Base-by-base conservation (phyloP, 2,888 invertebrate genomes). In the Sussaba pulchella region DNA sequence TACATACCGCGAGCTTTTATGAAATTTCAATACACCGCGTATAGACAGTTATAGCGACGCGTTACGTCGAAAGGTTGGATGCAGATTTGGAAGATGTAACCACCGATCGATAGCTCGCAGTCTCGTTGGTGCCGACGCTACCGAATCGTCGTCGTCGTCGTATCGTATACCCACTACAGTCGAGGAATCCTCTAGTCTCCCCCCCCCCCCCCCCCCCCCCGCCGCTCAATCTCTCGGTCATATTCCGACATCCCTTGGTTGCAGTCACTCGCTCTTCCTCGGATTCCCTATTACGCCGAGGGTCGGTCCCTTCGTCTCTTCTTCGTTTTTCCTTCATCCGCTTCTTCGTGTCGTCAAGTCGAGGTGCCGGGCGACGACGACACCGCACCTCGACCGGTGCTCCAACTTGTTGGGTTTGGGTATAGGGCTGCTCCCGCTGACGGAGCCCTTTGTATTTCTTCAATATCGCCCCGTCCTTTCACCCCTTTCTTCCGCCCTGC, bases 231-330 rank as follows among this genome's bases (percentile, higher is more conserved):
- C 85, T 81, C 84, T 86, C 87, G 47, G 64, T 83, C 85, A 82
- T 31, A 31, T 88, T 86, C 85, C 85, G 81, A 84, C 83, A 84
- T 64, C 59, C 84, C 85, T 85, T 77, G 84, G 74, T 82, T 82
- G 85, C 84, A 86, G 84, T 93, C 93, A 92, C 93, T 92, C 93
- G 89, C 92, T 93, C 92, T 91, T 90, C 90, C 90, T 71, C 73
- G 47, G 59, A 73, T 73, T 73, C 76, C 50, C 52, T 57, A 9
- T 57, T n/a, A n/a, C n/a, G 47, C 47, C 31, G 64, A 26, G 70
- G 54, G 69, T n/a, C 52, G 52, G 61, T 70, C 64, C 52, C 64
- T 70, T 66, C 43, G 43, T 85, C 78, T 57, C 52, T 86, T 84
- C 86, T 83, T 24, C 67, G 17, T 85, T 83, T 85, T 84, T 87